phyloP scores from a whole-genome alignment of 2,888 invertebrate species.

The Timema podura region DNA sequence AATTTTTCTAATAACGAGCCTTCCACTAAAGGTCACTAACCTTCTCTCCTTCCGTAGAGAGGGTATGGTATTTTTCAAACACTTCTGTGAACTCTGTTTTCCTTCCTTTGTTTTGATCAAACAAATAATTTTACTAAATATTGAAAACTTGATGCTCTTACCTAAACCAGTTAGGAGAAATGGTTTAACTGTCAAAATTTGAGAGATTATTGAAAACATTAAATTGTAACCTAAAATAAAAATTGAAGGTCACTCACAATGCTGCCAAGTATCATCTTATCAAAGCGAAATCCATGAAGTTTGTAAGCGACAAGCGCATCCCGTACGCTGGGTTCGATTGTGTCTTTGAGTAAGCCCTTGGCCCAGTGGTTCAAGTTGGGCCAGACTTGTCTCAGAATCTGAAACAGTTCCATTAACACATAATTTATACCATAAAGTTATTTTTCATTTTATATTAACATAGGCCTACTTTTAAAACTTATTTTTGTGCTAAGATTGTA shows the following conservation, averaged over 20 bases:
- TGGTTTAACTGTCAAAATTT: conserved; percentile 21
- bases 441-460: no score
- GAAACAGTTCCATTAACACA: conserved; percentile 15
- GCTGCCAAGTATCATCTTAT: conserved; percentile 89
- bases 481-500: no score
- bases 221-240: conserved; percentile 29
- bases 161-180: background rate
- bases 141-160: background rate
- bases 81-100: no score
- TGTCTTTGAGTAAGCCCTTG: conserved; percentile 73
- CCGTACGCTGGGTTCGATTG: conserved; percentile 80
- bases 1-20: no score
- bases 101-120: background rate
- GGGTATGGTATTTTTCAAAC: no score
- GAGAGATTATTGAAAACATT: conserved; percentile 13
- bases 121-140: background rate
- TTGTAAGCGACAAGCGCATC: conserved; percentile 80
- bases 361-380: conserved; percentile 93
- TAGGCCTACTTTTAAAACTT: no score
- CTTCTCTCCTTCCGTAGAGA: no score
- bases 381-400: conserved; percentile 90
- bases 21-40: no score
- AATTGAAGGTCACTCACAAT: conserved; percentile 61
- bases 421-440: no score
- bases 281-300: conserved; percentile 88